Percentiles rank a stretch among this genome's conserved stretches.
phyloP scores from a whole-genome alignment of 1,140 invertebrate species.

The Euschistus heros region DNA sequence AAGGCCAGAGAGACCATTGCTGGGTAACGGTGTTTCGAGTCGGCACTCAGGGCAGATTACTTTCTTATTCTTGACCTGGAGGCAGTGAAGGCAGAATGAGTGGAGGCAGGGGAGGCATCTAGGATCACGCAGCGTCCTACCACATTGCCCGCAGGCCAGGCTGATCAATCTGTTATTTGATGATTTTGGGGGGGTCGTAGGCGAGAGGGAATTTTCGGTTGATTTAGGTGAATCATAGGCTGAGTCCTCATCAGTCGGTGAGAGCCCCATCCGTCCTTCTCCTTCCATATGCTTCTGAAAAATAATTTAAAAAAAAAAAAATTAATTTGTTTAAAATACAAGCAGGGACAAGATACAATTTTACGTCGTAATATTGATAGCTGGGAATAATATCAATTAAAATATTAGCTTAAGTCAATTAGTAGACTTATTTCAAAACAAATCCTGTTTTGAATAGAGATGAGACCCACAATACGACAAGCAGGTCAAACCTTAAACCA shows the following conservation, averaged over 20 bases:
- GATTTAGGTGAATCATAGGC: conserved; percentile 22
- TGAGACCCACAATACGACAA: too few relatives aligned
- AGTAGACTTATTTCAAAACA: too few relatives aligned
- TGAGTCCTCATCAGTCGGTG: background rate
- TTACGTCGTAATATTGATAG: too few relatives aligned
- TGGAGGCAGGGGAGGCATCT: conserved; percentile 59
- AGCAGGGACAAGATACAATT: too few relatives aligned
- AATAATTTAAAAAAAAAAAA: background rate
- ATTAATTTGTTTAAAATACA: background rate
- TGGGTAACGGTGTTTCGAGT: conserved; percentile 50
- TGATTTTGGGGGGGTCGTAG: background rate
- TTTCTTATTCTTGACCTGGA: conserved; percentile 57
- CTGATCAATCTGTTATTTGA: background rate
- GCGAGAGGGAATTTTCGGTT: conserved; percentile 11
- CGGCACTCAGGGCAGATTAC: conserved; percentile 71
- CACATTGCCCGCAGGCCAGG: background rate
- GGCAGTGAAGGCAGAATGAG: conserved; percentile 66
- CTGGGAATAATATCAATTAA: too few relatives aligned
- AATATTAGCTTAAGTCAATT: too few relatives aligned
- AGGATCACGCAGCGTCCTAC: background rate
- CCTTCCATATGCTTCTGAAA: conserved; percentile 13
- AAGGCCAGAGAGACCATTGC: conserved; percentile 47
- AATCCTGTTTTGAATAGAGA: too few relatives aligned
- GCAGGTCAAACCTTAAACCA: too few relatives aligned
- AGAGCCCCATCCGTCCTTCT: background rate